Base-by-base conservation (phyloP, 2,888 invertebrate species). In the Eupithecia insigniata region DNA sequence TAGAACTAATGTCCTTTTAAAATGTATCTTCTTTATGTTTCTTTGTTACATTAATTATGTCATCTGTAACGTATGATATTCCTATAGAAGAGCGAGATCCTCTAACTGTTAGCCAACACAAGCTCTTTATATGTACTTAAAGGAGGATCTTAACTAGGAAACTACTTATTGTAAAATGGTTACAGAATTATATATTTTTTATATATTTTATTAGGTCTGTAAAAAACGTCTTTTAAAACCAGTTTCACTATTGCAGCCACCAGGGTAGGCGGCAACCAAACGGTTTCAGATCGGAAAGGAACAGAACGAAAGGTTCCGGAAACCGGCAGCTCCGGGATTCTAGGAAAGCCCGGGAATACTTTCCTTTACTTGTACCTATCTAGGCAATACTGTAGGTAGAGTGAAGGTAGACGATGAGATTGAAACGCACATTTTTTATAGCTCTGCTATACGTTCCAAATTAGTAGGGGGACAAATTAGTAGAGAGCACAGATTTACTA, bases 281-380 rank as follows among this genome's bases (percentile, higher is more conserved):
- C 66, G 43, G 76, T 73, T 74, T 76, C 66, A 66, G 68, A 75
- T 75, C 71, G 71, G 72, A 71, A 66, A 43, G 36, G 46, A 36
- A 36, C 36, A 36, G 12, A 12, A 36, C 36, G 3, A 7, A 36
- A 36, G 14, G 1, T 2, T 3, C 12, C 36, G 36, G 36, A 14
- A 36, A 1, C 36, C 12, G 12, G 36, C 12, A 10, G 14, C 36
- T 34, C 34, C 34, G 34, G 51, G 14, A 71, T 22, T 55, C 36
- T 66, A 12, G 36, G 28, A n/a, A 14, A 55, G 32, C 14, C n/a
- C 12, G 34, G 32, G 55, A 28, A 64, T 60, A 16, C 58, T 65
- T 67, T 32, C 32, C 66, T 46, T 7, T n/a, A 46, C 46, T n/a
- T n/a, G n/a, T n/a, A n/a, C n/a, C n/a, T n/a, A n/a, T n/a, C 43